Evolutionary conservation across 2,888 invertebrate genomes (phyloP).

Genomic region (Lasioglossum vierecki): DNA sequence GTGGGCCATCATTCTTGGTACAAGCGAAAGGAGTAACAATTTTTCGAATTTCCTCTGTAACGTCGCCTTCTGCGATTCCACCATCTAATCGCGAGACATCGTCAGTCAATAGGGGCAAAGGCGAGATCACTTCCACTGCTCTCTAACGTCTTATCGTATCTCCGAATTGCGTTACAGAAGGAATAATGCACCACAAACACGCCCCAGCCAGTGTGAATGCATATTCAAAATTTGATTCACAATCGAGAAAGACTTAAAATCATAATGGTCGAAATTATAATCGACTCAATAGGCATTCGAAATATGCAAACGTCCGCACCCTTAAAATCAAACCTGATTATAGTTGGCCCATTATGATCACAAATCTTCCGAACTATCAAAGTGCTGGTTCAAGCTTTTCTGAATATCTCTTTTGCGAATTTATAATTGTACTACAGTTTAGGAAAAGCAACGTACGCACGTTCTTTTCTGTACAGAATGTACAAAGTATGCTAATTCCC

Average conservation of each 20-base stretch:
- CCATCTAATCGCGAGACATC: not conserved
- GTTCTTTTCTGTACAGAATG: not conserved
- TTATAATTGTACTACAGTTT: not conserved
- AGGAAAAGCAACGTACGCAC: not conserved
- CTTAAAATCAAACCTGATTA: not conserved
- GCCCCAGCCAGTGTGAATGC: not conserved
- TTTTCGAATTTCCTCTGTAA: not conserved
- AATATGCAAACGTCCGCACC: not conserved
- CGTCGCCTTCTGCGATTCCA: not conserved
- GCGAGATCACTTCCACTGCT: not conserved
- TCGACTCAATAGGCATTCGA: slow-evolving; percentile 8
- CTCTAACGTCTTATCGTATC: not conserved
- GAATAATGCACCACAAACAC: not conserved
- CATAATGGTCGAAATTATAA: slow-evolving; percentile 4
- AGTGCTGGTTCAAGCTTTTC: not conserved
- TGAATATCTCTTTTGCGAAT: not conserved
- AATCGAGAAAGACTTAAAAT: slow-evolving; percentile 25
- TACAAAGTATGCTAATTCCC: not conserved
- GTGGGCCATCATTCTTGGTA: not conserved
- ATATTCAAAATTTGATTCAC: not conserved
- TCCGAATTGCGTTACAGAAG: not conserved
- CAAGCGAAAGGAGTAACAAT: not conserved
- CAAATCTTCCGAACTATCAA: not conserved
- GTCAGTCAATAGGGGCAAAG: not conserved
- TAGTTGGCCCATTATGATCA: slow-evolving; percentile 6